These are phyloP conservation scores for Sparus aurata DNA, from an alignment of 2,797 vertebrate species.

Conservation along the genomic window DNA sequence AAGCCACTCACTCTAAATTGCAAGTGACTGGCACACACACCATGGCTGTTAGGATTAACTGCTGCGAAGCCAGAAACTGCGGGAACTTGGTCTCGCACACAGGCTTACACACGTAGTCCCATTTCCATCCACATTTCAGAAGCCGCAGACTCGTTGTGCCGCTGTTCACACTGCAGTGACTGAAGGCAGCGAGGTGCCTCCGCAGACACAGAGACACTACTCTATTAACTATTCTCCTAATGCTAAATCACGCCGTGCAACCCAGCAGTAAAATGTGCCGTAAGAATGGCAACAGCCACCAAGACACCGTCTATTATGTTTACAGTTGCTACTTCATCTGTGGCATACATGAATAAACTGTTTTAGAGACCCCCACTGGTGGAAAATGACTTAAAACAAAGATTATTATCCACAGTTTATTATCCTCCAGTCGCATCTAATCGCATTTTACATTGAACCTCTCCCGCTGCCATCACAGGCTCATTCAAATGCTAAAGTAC, in stretches of 20 bases:
- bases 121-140: slow-evolving; percentile 13
- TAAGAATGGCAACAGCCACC: neutral
- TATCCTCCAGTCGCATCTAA: neutral
- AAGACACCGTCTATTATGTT: neutral
- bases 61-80: slow-evolving; percentile 34
- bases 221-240: neutral
- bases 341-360: neutral
- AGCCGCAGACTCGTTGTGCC: slow-evolving; percentile 30
- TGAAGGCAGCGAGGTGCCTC: neutral
- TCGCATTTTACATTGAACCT: slow-evolving; percentile 11
- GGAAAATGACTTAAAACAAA: neutral
- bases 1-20: slow-evolving; percentile 55
- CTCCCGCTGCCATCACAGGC: neutral
- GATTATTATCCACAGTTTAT: neutral
- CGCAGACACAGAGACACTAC: neutral
- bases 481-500: neutral
- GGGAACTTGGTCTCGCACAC: neutral
- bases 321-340: neutral
- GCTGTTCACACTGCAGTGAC: neutral
- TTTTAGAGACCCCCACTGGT: neutral
- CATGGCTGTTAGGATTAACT: slow-evolving; percentile 57
- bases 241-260: neutral
- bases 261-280: too few relatives aligned
- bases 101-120: slow-evolving; percentile 3
- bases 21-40: slow-evolving; percentile 50